Evolutionary conservation across 2,888 invertebrate species (phyloP).

Genomic region (Netelia melanura): DNA sequence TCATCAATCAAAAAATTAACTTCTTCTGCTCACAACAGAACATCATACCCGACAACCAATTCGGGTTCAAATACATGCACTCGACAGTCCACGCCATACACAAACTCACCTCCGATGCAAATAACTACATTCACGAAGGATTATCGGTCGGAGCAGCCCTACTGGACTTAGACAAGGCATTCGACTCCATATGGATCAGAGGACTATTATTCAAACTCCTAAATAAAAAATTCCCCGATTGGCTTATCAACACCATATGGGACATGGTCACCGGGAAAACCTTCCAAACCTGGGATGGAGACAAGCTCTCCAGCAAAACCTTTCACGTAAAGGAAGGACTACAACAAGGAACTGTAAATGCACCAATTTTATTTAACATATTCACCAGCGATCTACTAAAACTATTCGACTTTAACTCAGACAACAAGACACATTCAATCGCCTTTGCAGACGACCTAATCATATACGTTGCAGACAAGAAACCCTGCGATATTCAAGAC

Average conservation of each 20-base stretch:
- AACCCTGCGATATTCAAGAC: background rate
- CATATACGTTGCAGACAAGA: background rate
- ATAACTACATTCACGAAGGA: conserved; percentile 26
- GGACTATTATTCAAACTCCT: conserved; percentile 1
- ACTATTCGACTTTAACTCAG: background rate
- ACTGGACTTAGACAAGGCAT: conserved; percentile 18
- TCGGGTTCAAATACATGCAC: conserved; percentile 67
- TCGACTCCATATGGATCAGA: conserved; percentile 30
- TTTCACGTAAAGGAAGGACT: background rate
- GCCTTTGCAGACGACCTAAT: background rate
- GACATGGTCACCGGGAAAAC: conserved; percentile 23
- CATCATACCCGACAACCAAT: conserved; percentile 67
- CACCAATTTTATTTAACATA: conserved; percentile 6
- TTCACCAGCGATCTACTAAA: background rate
- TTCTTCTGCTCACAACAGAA: conserved; percentile 40
- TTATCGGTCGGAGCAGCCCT: conserved; percentile 23
- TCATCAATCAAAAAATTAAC: conserved; percentile 47
- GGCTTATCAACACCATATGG: conserved; percentile 1
- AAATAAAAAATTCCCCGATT: background rate
- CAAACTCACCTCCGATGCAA: conserved; percentile 63
- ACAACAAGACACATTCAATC: background rate
- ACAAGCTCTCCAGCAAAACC: background rate
- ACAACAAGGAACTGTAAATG: background rate
- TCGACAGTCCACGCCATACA: conserved; percentile 69
- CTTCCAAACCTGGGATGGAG: conserved; percentile 19